Evolutionary conservation across 1,140 invertebrate species (phyloP), one percentile per base, ranked within the genome.

Genomic region (Drosophila varians): DNA sequence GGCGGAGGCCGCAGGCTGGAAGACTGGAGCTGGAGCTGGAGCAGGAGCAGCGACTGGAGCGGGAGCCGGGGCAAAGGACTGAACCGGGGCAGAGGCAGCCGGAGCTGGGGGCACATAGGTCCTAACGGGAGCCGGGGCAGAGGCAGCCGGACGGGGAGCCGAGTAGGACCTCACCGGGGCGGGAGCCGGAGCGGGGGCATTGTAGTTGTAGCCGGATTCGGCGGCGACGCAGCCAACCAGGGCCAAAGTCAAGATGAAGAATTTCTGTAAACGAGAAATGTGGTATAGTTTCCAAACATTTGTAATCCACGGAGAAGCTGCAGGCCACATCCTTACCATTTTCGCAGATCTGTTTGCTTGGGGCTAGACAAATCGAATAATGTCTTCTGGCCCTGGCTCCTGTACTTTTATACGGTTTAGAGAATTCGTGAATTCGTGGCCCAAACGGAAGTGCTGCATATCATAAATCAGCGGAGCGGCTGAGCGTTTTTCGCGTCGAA

Each of bases 201-300:
- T 57, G 48, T 87, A 87, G 47, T 87, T 87, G 47, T 87, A 87
- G 74, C 82, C 82, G 9, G 64, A 51, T 3, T 87, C 74, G 38
- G 82, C 82, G 36, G 48, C 46, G 8, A 61, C 82, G 54, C 73
- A 77, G 34, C 74, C 82, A 53, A 71, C 56, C 57, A 87, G 34
- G 61, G 77, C 77, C 73, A 87, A 47, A 64, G 74, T 26, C 38
- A 87, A 56, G 31, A 87, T 42, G 34, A 87, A 52, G 65, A 71
- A 71, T 71, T 75, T 80, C 82, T 87, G 47, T 16, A 38, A 38
- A 14, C 11, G 4, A 38, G 4, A 38, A 5, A 38, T 38, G 14
- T 16, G 12, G 8, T 31, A 38, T 12, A 38, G 11, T 1, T 38
- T 16, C 12, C n/a, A 12, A 16, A 14, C 14, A 16, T 12, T 38